A percentile compares a stretch with the other conserved stretches of the same genome.
Evolutionary conservation across 2,113 vertebrate species (phyloP).

Genomic region (Lamprotornis superbus): DNA sequence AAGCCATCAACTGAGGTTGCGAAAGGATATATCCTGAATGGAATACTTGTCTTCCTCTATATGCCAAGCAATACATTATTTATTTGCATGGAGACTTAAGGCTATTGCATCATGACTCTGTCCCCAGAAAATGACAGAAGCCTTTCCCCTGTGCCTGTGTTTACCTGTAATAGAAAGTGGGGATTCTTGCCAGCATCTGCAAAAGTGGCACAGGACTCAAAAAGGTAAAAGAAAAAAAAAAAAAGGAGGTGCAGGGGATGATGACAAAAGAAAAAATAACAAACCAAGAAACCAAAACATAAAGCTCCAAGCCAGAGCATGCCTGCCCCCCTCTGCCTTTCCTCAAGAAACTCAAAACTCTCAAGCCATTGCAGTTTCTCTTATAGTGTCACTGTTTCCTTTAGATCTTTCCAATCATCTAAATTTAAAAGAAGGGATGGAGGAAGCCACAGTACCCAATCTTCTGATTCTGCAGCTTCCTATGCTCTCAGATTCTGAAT

Average conservation of each 20-base stretch:
- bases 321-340: neutral
- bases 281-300: neutral
- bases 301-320: accelerated
- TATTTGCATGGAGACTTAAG: neutral
- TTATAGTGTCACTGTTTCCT: neutral
- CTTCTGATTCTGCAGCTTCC: neutral
- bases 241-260: neutral
- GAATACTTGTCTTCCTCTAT: neutral
- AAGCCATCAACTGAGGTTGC: neutral
- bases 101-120: neutral
- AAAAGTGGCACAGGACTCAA: neutral
- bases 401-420: neutral
- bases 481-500: neutral
- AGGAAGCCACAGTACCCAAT: neutral
- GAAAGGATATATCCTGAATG: neutral
- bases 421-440: neutral
- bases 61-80: neutral
- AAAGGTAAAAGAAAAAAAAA: neutral
- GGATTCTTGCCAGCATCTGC: neutral
- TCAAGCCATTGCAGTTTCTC: neutral
- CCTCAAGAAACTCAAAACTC: neutral
- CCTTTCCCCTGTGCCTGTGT: neutral
- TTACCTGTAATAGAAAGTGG: neutral
- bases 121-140: neutral
- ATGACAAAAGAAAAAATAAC: no score